A percentile compares a stretch with the other conserved stretches of the same genome.
Conservation (phyloP, 2,797 vertebrate species). For the Leucoraja ocellata region DNA sequence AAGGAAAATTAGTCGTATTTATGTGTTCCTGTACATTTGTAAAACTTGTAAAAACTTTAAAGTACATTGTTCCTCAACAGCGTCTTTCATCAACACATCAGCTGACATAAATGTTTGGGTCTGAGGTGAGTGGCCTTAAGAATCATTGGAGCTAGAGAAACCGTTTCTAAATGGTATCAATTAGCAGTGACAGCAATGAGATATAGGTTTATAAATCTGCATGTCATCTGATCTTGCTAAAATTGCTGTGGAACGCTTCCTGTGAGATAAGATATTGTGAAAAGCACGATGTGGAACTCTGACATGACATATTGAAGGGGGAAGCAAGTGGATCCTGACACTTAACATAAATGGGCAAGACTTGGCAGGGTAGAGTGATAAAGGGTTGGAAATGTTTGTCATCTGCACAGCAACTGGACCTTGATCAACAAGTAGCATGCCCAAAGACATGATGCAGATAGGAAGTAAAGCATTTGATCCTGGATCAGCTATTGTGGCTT, state of each 20-base stretch:
- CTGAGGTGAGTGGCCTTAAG: not conserved
- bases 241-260: not conserved
- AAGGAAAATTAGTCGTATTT: not conserved
- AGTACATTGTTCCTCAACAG: not conserved
- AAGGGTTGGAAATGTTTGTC: not conserved
- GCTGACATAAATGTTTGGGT: not conserved
- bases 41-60: not conserved
- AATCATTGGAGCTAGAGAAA: not conserved
- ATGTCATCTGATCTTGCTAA: not conserved
- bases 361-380: not conserved
- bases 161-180: not conserved
- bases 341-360: not conserved
- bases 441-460: not conserved
- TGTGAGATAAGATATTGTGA: not conserved
- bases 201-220: not conserved
- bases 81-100: not conserved
- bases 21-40: not conserved
- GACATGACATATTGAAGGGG: not conserved
- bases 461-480: not conserved
- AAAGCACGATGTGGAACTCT: not conserved
- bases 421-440: not conserved
- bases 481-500: not conserved
- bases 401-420: not conserved
- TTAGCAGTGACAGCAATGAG: not conserved
- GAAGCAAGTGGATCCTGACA: not conserved